phyloP scores from a whole-genome alignment of 2,888 invertebrate genomes.

The Epistrophe eligans region DNA sequence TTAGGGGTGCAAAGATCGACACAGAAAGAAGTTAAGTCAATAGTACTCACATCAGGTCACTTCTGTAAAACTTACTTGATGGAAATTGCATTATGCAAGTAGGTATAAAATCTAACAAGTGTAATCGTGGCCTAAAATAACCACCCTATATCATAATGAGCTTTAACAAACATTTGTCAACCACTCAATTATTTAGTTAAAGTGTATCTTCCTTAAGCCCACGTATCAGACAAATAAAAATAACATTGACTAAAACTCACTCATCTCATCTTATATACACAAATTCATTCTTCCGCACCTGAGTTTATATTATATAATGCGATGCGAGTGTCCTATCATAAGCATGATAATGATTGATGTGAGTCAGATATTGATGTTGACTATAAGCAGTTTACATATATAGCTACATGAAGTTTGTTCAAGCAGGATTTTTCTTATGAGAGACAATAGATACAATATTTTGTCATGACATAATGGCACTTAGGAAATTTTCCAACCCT shows the following conservation, averaged over 20 bases:
- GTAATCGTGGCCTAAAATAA: background rate
- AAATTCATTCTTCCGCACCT: constrained; percentile 23
- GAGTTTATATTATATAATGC: background rate
- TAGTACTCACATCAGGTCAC: background rate
- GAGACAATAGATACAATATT: constrained; percentile 8
- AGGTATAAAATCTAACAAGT: background rate
- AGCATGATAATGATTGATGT: constrained; percentile 28
- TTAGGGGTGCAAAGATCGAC: too few species aligned
- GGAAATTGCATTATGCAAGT: background rate
- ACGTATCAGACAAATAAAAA: background rate
- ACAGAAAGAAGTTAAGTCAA: too few species aligned
- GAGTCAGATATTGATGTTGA: constrained; percentile 21
- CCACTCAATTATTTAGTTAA: constrained; percentile 1
- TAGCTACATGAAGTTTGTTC: background rate
- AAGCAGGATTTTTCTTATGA: constrained; percentile 11
- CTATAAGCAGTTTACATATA: constrained; percentile 9
- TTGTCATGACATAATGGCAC: constrained; percentile 28
- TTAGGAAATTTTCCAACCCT: background rate
- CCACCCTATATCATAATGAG: background rate
- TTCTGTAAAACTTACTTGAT: background rate
- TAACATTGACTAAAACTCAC: background rate
- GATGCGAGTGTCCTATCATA: background rate
- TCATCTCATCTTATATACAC: background rate
- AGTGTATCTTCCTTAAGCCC: background rate
- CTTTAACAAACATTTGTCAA: background rate